These are phyloP conservation scores for Phyllopteryx taeniolatus DNA, from an alignment of 2,113 vertebrate species.

Conservation along the genomic window DNA sequence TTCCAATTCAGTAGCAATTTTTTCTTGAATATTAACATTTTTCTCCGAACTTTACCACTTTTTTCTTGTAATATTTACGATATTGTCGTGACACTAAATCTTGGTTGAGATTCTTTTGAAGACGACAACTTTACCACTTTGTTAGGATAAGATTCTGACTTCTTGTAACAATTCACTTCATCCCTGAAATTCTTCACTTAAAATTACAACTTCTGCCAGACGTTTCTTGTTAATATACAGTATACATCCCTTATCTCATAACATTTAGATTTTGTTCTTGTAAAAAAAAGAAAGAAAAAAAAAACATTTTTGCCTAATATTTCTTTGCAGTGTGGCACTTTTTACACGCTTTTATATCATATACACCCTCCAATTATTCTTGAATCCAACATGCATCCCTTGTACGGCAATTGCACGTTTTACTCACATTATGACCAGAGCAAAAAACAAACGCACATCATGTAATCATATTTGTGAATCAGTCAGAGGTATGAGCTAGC, in stretches of 20 bases:
- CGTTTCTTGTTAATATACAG: not conserved
- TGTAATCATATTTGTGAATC: not conserved
- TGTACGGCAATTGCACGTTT: not conserved
- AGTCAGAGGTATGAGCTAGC: not conserved
- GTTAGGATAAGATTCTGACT: not conserved
- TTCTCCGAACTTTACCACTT: not conserved
- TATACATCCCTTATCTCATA: not conserved
- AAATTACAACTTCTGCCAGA: not conserved
- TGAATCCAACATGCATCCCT: not conserved
- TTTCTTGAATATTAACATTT: not conserved
- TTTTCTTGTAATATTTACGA: not conserved
- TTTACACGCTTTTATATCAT: not conserved
- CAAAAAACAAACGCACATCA: not conserved
- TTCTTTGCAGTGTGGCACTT: constrained; percentile 3
- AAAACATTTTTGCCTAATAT: not conserved
- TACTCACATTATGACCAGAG: not conserved
- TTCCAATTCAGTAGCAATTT: not conserved
- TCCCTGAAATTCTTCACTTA: not conserved
- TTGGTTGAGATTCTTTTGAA: not conserved
- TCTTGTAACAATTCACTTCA: not conserved
- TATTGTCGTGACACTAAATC: not conserved
- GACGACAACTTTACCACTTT: not conserved
- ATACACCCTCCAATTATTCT: not conserved
- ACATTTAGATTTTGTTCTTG: not conserved
- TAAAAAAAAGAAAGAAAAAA: not conserved